phyloP scores from a whole-genome alignment of 2,113 vertebrate species.

The Panthera tigris region DNA sequence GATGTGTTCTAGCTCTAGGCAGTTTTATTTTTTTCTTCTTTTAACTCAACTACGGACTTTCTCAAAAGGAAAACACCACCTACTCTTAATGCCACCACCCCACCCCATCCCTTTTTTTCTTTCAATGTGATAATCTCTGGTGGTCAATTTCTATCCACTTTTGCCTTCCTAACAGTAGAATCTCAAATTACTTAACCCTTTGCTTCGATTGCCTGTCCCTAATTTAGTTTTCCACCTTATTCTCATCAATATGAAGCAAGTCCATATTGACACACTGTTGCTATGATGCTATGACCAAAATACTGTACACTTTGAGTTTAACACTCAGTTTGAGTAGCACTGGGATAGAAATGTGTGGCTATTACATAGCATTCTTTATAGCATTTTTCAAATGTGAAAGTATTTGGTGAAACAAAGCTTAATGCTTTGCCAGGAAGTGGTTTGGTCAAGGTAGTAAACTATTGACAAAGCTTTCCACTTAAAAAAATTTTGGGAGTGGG shows the following conservation, averaged over 20 bases:
- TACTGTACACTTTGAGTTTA: neutral
- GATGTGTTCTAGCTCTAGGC: slow-evolving; percentile 5
- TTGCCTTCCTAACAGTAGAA: slow-evolving; percentile 59
- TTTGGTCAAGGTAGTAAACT: neutral
- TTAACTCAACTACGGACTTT: slow-evolving; percentile 47
- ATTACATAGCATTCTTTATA: neutral
- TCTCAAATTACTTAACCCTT: slow-evolving; percentile 67
- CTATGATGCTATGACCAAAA: neutral
- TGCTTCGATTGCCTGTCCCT: slow-evolving; percentile 59
- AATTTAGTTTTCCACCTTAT: slow-evolving; percentile 59
- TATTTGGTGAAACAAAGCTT: neutral
- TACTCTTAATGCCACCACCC: neutral
- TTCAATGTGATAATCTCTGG: slow-evolving; percentile 60
- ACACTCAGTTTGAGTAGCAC: slow-evolving; percentile 27
- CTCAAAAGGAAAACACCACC: slow-evolving; percentile 54
- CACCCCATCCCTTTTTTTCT: neutral
- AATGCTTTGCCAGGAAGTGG: neutral
- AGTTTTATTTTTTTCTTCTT: slow-evolving; percentile 9
- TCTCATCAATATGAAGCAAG: slow-evolving; percentile 39
- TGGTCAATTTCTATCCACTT: slow-evolving; percentile 71
- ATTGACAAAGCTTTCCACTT: neutral
- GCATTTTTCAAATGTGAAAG: neutral
- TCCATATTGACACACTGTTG: neutral
- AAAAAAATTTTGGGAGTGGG: neutral
- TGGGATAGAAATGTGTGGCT: slow-evolving; percentile 6